These are phyloP conservation scores for Enteromius argenteus DNA, from an alignment of 2,797 vertebrate species.

Conservation along the genomic window DNA sequence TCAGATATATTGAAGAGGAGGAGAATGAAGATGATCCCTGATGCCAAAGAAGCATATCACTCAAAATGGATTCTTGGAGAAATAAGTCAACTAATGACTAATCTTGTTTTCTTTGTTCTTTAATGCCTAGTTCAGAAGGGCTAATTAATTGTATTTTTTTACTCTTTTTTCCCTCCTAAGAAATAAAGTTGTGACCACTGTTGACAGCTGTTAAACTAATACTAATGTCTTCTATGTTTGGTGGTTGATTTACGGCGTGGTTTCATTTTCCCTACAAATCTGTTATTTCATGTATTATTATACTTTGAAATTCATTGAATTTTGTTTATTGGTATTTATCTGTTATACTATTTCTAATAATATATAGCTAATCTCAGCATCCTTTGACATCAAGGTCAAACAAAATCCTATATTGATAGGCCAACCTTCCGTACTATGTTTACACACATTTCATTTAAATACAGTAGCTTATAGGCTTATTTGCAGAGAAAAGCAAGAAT, in stretches of 20 bases:
- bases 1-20: conserved; percentile 68
- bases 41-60: conserved; percentile 54
- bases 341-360: background rate
- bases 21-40: conserved; percentile 60
- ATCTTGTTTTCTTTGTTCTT: background rate
- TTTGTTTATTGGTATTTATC: background rate
- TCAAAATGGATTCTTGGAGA: background rate
- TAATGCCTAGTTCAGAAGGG: background rate
- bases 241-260: background rate
- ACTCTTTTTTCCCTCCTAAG: background rate
- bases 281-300: background rate
- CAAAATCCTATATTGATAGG: background rate
- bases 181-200: background rate
- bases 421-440: background rate
- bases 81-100: background rate
- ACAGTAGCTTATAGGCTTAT: background rate
- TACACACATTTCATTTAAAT: background rate
- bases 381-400: background rate
- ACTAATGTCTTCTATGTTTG: background rate
- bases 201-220: background rate
- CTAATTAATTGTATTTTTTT: background rate
- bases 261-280: background rate
- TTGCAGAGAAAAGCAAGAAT: background rate
- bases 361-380: background rate
- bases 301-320: background rate